Evolutionary conservation across 2,797 vertebrate species (phyloP).

Genomic region (Pelobates cultripes): DNA sequence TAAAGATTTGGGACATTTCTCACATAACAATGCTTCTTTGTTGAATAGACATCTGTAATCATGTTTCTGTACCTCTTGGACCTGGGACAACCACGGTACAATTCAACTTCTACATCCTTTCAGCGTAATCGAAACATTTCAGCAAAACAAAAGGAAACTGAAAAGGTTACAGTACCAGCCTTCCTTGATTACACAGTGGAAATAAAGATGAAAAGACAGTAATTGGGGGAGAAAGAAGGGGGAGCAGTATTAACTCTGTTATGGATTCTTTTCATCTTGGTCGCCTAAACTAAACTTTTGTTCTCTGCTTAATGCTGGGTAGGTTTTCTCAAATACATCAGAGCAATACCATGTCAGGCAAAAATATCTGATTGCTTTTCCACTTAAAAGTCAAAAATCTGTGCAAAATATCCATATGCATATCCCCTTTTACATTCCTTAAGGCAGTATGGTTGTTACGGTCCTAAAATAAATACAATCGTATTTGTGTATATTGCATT

Average conservation of each 20-base stretch:
- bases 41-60: conserved; percentile 36
- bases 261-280: no score
- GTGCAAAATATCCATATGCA: no score
- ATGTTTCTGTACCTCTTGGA: conserved; percentile 40
- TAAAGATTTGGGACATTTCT: conserved; percentile 41
- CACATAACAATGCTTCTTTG: conserved; percentile 45
- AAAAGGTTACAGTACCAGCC: conserved; percentile 12
- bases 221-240: background rate
- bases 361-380: no score
- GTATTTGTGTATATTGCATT: no score
- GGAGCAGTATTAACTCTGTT: background rate
- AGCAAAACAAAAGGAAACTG: conserved; percentile 25
- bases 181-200: conserved; percentile 23
- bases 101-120: conserved; percentile 9
- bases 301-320: no score
- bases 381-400: no score
- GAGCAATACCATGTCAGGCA: no score
- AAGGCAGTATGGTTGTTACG: no score
- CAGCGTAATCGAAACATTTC: background rate
- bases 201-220: background rate
- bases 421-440: no score
- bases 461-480: no score
- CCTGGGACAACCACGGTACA: conserved; percentile 28
- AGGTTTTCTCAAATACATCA: no score
- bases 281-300: no score